Evolutionary conservation across 1,140 invertebrate species (phyloP), one percentile per base, ranked within the genome.

Genomic region (Zaprionus taronus): DNA sequence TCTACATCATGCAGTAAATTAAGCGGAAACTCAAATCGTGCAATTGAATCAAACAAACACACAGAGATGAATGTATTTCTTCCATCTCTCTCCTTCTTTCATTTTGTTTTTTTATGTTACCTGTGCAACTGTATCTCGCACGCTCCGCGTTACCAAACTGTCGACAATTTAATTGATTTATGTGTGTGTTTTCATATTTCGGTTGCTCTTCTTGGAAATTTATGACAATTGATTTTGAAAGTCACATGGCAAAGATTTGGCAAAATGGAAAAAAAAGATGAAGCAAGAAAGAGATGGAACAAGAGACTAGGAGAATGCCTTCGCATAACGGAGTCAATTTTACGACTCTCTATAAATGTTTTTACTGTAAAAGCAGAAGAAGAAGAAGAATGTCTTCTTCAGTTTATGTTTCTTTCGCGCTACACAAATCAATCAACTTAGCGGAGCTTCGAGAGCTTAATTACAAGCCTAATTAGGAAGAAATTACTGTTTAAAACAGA

Each of bases 131-230:
- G 26, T 56, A 34, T 47, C 31, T 14, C 51, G 56, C 55, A 65
- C 47, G 73, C 44, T 70, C 70, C 77, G 65, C 69, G 79, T 80
- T 82, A 80, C 80, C 80, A 80, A 86, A 86, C 80, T 81, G 83
- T 83, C 74, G 84, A 83, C 84, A 76, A 71, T 73, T 84, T 84
- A 89, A 89, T 89, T 89, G 84, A 84, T 81, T 90, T 90, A 84
- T 89, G 47, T 51, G 49, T 34, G 0, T 31, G 47, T 63, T 69
- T 68, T 70, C 15, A 72, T 36, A 57, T 60, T 64, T 66, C 57
- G 20, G 22, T 58, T 49, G 47, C 56, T 63, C 65, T 76, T 72
- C 7, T n/a, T 61, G 53, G 36, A 55, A 67, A 72, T 72, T 77
- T 68, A 77, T 51, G 49, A 68, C 75, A 77, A 66, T 67, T 73